A percentile compares a stretch with the other conserved stretches of the same genome.
phyloP scores from a whole-genome alignment of 2,797 vertebrate genomes.

The Danio kyathit region DNA sequence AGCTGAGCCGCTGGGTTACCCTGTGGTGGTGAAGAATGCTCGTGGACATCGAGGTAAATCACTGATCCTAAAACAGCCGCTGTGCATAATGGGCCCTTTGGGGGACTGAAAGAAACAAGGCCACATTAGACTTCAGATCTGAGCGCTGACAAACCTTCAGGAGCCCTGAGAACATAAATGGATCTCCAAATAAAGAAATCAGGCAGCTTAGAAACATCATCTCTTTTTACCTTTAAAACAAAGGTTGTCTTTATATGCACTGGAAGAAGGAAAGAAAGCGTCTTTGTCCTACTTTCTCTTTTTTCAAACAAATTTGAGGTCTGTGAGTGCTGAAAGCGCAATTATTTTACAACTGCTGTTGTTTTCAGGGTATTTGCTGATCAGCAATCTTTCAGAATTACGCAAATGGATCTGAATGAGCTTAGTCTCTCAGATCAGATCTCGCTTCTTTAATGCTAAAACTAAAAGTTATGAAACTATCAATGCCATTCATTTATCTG shows the following conservation, averaged over 20 bases:
- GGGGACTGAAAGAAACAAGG: background rate
- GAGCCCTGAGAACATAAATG: background rate
- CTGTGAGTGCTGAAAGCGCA: background rate
- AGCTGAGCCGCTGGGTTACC: slow-evolving; percentile 91
- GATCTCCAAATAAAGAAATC: slow-evolving; percentile 11
- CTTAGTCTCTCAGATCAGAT: background rate
- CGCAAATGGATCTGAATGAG: background rate
- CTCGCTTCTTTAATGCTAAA: background rate
- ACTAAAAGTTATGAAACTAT: background rate
- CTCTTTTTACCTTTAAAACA: slow-evolving; percentile 37
- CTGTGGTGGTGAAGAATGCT: slow-evolving; percentile 93
- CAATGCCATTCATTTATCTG: background rate
- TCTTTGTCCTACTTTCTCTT: slow-evolving; percentile 17
- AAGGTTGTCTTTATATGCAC: slow-evolving; percentile 18
- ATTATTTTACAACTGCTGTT: background rate
- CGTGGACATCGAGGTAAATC: slow-evolving; percentile 90
- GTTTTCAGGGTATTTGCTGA: slow-evolving; percentile 12
- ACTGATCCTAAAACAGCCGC: slow-evolving; percentile 8
- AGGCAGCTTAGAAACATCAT: slow-evolving; percentile 26
- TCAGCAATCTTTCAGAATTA: background rate
- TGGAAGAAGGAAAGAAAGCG: background rate
- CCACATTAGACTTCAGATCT: slow-evolving; percentile 24
- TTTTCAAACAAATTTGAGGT: slow-evolving; percentile 17
- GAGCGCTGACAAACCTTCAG: slow-evolving; percentile 22
- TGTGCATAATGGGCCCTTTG: background rate